Evolutionary conservation across 2,888 invertebrate species (phyloP), one percentile per base, ranked within the genome.

Genomic region (Zaprionus obscuricornis): DNA sequence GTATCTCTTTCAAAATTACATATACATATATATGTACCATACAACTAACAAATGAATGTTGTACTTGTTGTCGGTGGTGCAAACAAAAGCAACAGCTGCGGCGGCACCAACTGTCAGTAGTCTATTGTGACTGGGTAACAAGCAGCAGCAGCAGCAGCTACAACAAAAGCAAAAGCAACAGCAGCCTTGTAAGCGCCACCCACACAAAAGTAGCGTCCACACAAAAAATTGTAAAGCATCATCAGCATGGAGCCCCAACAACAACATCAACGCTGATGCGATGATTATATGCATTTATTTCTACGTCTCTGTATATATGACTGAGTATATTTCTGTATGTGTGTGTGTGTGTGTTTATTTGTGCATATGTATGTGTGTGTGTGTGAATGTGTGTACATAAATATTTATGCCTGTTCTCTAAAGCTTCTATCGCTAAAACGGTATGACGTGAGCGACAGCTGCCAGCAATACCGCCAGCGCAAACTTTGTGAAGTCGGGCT

Each of bases 101-200:
- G 52, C 36, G 27, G 10, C 54, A 40, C 43, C 64, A 18, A 22
- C 26, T 31, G 42, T 14, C 18, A 13, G 26, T 24, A 26, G 57
- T 40, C 42, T 39, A 66, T 66, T 66, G 66, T 66, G 39, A 66
- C 65, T 66, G 59, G 65, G 66, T 66, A 67, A 47, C 29, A 77
- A 77, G 66, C 62, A 58, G 63, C 64, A 55, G 42, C 64, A 37
- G 33, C 27, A 52, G 36, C 36, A 16, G 45, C 29, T 5, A 7
- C 22, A 22, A 7, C 22, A 40, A 27, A 31, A 14, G 22, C 37
- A 31, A 39, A 26, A 49, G 52, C 40, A 27, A 37, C 39, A 55
- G 57, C 59, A 74, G 66, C 74, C 83, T 78, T 83, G 78, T 76
- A 74, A 76, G 68, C 81, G 66, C 81, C 78, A 66, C 82, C 78